These are phyloP conservation scores for Trichoplusia ni DNA, from an alignment of 1,140 invertebrate species.

Conservation along the genomic window DNA sequence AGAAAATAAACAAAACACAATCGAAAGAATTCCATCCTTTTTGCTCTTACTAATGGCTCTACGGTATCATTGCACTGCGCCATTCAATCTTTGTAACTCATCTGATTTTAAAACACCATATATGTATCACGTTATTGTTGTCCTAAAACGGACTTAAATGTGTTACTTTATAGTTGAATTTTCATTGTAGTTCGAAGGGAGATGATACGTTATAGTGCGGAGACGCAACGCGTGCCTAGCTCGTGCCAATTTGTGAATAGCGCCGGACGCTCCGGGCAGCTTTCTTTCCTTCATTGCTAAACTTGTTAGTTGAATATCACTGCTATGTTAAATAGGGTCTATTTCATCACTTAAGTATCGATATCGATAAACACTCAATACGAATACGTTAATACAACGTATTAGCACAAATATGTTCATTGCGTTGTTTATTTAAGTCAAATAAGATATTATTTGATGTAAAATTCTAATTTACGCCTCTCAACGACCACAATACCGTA, in stretches of 20 bases:
- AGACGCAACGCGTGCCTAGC: slow-evolving; percentile 69
- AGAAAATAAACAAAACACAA: slow-evolving; percentile 38
- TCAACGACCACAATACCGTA: slow-evolving; percentile 1
- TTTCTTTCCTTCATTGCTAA: slow-evolving; percentile 79
- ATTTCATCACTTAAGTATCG: slow-evolving; percentile 47
- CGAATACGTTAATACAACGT: slow-evolving; percentile 20
- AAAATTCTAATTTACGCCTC: slow-evolving; percentile 19
- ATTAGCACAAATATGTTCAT: slow-evolving; percentile 8
- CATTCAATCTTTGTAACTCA: slow-evolving; percentile 71
- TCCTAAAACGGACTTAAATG: slow-evolving; percentile 19
- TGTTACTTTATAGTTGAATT: slow-evolving; percentile 32
- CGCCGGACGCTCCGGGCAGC: slow-evolving; percentile 73
- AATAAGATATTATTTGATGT: slow-evolving; percentile 10
- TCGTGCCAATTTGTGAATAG: slow-evolving; percentile 81
- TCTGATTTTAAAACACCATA: slow-evolving; percentile 13
- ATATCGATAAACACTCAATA: slow-evolving; percentile 56
- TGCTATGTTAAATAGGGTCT: slow-evolving; percentile 64
- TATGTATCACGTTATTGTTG: background rate
- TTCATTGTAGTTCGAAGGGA: slow-evolving; percentile 23
- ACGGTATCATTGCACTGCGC: slow-evolving; percentile 67
- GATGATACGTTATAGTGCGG: slow-evolving; percentile 44
- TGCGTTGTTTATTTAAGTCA: slow-evolving; percentile 1
- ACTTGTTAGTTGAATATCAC: slow-evolving; percentile 78
- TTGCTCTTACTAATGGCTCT: slow-evolving; percentile 68
- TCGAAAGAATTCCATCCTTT: slow-evolving; percentile 61